Base-by-base conservation (phyloP, 2,113 vertebrate genomes). In the Rana temporaria region DNA sequence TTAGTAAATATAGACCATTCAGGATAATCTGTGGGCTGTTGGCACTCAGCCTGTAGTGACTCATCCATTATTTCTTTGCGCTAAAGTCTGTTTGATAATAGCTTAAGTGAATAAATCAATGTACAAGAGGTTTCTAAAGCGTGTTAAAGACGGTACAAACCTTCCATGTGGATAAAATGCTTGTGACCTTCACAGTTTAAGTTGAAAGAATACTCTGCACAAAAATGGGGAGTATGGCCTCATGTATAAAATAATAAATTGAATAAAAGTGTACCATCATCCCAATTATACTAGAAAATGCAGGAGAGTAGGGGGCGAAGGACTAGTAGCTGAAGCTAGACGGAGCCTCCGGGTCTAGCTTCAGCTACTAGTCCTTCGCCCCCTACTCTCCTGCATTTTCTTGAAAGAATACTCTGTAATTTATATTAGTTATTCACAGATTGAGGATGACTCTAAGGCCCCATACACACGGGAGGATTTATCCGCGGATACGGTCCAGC, bases 1-100 rank as follows among this genome's bases (percentile, higher is more conserved):
- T 74, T 66, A 53, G 52, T 82, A 82, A 74, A 82, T 74, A 67
- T 75, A 82, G 80, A 82, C 53, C 62, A 74, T 82, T 75, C 52
- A 38, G 26, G 19, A 20, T 64, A 73, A 74, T 75, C 66, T 82
- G 70, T 82, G 70, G 70, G 59, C 52, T 65, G 59, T 42, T 22
- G 59, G 60, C 69, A 32, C 77, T 2, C 60, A 34, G 69, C 59
- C 14, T 52, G 14, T 52, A 19, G 26, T 82, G 80, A 82, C 62
- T 82, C 70, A 75, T 66, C 60, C 70, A 59, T 75, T 60, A 70
- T 69, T 70, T 68, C 15, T 18, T 14, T 12, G 20, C 66, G 38
- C 30, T 30, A 26, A 42, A 67, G 63, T 65, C 62, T 55, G 38
- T 52, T 17, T 55, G 62, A 67, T 78, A 78, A 78, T 78, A 34